Conservation (phyloP, 2,113 vertebrate genomes). For the Oncorhynchus masou region DNA sequence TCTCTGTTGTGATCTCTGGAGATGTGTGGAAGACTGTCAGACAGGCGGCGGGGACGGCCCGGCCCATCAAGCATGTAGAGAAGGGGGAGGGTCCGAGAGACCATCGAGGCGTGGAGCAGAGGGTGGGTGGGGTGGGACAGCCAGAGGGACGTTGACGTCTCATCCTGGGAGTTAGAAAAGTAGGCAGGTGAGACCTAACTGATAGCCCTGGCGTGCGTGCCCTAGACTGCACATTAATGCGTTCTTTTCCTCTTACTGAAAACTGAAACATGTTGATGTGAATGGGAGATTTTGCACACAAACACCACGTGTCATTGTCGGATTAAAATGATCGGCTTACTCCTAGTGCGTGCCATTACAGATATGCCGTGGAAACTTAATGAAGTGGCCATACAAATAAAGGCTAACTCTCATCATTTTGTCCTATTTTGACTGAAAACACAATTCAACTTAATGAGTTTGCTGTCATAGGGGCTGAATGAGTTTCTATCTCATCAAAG, state of each 20-base stretch:
- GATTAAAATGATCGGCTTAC: constrained; percentile 31
- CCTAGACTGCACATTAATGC: not conserved
- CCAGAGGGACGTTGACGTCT: constrained; percentile 7
- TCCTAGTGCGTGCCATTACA: constrained; percentile 15
- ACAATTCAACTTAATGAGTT: not conserved
- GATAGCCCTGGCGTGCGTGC: not conserved
- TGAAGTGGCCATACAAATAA: constrained; percentile 3
- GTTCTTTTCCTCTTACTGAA: constrained; percentile 1
- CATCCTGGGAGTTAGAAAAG: constrained; percentile 16
- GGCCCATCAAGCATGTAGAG: not conserved
- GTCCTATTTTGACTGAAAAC: not conserved
- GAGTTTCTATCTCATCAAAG: constrained; percentile 24
- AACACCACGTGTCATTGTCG: constrained; percentile 29
- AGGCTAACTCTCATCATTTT: not conserved
- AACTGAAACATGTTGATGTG: constrained; percentile 18
- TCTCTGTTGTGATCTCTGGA: not conserved
- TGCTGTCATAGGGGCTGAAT: constrained; percentile 6
- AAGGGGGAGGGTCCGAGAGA: not conserved
- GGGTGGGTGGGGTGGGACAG: not conserved
- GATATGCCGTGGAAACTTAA: constrained; percentile 3
- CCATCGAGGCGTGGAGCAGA: not conserved
- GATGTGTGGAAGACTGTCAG: constrained; percentile 31
- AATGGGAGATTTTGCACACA: constrained; percentile 16
- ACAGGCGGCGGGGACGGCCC: not conserved
- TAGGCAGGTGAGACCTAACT: constrained; percentile 14